phyloP scores from a whole-genome alignment of 2,113 vertebrate genomes.

The Ptilonorhynchus violaceus region DNA sequence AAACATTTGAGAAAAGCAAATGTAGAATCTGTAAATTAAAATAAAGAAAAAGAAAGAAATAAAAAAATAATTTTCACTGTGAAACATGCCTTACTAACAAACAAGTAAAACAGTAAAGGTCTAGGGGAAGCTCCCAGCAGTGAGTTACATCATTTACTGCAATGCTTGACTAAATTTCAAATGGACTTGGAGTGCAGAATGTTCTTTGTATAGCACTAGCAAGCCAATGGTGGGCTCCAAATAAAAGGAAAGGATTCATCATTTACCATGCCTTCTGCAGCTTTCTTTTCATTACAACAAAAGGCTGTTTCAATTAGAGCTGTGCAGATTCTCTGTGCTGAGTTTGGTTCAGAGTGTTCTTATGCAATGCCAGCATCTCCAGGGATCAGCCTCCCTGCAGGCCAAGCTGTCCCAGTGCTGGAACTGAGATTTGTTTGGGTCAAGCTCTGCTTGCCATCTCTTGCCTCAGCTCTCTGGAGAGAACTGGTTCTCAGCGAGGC shows the following conservation, averaged over 20 bases:
- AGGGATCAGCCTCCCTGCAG: not conserved
- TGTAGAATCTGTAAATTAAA: not conserved
- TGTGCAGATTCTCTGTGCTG: not conserved
- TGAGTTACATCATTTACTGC: not conserved
- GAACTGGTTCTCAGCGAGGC: not conserved
- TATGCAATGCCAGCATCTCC: not conserved
- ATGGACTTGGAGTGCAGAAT: not conserved
- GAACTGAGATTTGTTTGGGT: not conserved
- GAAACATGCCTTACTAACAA: slow-evolving; percentile 16
- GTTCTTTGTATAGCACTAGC: not conserved
- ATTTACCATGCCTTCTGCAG: slow-evolving; percentile 6
- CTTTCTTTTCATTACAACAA: slow-evolving; percentile 19
- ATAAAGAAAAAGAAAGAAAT: no score
- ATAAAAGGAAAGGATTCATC: slow-evolving; percentile 29
- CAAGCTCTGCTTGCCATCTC: not conserved
- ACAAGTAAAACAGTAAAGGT: slow-evolving; percentile 10
- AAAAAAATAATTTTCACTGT: not conserved
- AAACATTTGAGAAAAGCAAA: not conserved
- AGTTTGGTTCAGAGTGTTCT: not conserved
- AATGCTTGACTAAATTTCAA: slow-evolving; percentile 7
- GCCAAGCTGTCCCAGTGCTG: not conserved
- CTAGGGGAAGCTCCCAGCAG: slow-evolving; percentile 18
- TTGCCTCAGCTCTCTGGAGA: not conserved
- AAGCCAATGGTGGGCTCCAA: not conserved
- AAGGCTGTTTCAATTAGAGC: slow-evolving; percentile 10